These are phyloP conservation scores for Macquaria australasica DNA, from an alignment of 2,113 vertebrate genomes.

Conservation along the genomic window DNA sequence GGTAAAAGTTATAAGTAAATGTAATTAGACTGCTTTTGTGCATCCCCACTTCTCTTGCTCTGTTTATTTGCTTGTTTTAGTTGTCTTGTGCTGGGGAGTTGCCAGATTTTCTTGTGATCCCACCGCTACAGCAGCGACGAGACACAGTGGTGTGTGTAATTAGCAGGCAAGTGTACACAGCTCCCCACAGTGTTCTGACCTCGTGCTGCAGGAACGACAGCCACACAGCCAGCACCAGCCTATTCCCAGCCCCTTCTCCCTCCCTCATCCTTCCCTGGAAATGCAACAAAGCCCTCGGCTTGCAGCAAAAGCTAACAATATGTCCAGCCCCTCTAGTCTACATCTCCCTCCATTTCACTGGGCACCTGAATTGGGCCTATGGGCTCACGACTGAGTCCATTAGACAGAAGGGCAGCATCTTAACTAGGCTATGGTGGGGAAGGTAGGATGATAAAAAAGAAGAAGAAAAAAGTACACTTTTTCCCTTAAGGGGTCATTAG, in stretches of 20 bases:
- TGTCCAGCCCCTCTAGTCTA: conserved; percentile 30
- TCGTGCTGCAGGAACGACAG: conserved; percentile 70
- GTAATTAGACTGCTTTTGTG: conserved; percentile 76
- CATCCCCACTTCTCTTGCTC: conserved; percentile 53
- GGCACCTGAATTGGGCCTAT: conserved; percentile 52
- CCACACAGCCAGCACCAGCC: conserved; percentile 47
- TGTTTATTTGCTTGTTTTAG: conserved; percentile 72
- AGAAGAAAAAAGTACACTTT: not conserved
- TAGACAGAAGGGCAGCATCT: conserved; percentile 33
- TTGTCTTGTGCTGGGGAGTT: conserved; percentile 75
- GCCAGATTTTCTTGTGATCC: conserved; percentile 80
- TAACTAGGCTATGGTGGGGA: conserved; percentile 49
- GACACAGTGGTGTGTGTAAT: conserved; percentile 82
- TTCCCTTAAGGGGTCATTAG: conserved; percentile 70
- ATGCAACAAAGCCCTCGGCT: conserved; percentile 63
- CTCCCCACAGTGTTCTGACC: conserved; percentile 83
- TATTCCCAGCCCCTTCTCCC: conserved; percentile 37
- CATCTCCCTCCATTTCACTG: conserved; percentile 19
- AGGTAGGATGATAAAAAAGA: conserved; percentile 26
- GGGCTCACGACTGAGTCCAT: conserved; percentile 43
- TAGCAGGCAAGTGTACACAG: conserved; percentile 81
- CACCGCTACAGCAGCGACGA: conserved; percentile 67
- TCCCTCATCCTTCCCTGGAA: conserved; percentile 32
- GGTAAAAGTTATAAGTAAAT: conserved; percentile 74
- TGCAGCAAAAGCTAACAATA: conserved; percentile 67